phyloP scores from a whole-genome alignment of 2,113 vertebrate genomes.

The Amblyopsis rosae region DNA sequence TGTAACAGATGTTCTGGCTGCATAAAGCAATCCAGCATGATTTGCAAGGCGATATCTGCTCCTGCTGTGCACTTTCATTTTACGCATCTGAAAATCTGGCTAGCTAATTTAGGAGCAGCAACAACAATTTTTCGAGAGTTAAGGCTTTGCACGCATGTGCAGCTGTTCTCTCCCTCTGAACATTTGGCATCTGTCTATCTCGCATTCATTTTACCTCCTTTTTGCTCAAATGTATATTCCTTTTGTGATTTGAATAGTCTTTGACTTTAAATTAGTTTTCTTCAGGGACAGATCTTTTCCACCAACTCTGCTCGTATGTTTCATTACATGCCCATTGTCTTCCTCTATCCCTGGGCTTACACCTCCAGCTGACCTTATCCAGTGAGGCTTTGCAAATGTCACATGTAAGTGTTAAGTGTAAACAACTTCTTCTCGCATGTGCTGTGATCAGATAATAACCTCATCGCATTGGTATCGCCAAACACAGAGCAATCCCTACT shows the following conservation, averaged over 20 bases:
- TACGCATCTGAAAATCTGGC: background rate
- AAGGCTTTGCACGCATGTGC: background rate
- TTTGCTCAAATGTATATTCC: too few relatives aligned
- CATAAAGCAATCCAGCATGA: background rate
- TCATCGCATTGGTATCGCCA: slow-evolving; percentile 32
- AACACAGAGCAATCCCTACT: slow-evolving; percentile 10
- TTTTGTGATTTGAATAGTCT: background rate
- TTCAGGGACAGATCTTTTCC: too few relatives aligned
- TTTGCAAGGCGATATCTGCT: background rate
- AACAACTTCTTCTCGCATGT: slow-evolving; percentile 29
- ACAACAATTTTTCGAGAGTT: background rate
- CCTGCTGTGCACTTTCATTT: background rate
- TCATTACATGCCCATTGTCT: too few relatives aligned
- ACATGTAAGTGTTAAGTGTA: slow-evolving; percentile 15
- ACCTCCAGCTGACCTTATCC: too few relatives aligned
- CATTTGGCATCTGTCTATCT: background rate
- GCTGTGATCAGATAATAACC: slow-evolving; percentile 34
- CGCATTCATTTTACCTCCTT: background rate
- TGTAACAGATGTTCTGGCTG: slow-evolving; percentile 6
- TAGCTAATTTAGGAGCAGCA: background rate
- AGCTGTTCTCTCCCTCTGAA: background rate
- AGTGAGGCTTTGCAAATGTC: too few relatives aligned
- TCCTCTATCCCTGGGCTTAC: too few relatives aligned
- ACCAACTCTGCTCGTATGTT: too few relatives aligned
- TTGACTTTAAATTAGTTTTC: too few relatives aligned